Evolutionary conservation across 2,797 vertebrate species (phyloP).

Genomic region (Coreius guichenoti): DNA sequence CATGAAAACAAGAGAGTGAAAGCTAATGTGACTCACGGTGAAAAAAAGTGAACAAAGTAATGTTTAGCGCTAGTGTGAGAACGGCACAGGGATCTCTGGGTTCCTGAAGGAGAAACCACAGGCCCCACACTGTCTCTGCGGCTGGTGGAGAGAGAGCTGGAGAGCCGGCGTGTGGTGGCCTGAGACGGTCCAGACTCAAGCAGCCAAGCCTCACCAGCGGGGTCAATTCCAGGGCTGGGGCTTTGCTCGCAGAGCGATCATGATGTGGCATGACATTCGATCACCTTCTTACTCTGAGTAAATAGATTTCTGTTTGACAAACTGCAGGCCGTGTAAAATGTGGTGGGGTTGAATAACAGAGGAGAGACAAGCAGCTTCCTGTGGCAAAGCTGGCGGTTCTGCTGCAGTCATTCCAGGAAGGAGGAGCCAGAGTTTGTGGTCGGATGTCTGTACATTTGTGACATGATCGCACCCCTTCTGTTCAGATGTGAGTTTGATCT

Average conservation of each 20-base stretch:
- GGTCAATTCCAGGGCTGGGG: neutral
- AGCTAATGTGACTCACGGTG: neutral
- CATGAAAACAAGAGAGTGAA: conserved; percentile 2
- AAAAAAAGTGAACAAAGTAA: neutral
- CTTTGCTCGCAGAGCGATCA: neutral
- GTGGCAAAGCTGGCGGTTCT: neutral
- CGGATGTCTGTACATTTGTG: conserved; percentile 13
- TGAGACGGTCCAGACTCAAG: conserved; percentile 58
- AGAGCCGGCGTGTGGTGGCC: conserved; percentile 57
- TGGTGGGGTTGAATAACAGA: conserved; percentile 12
- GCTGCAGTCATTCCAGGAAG: conserved; percentile 1
- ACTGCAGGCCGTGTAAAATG: conserved; percentile 42
- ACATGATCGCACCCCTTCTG: neutral
- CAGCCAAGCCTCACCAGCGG: conserved; percentile 47
- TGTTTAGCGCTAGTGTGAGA: neutral
- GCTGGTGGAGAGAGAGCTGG: conserved; percentile 64
- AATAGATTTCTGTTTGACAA: conserved; percentile 42
- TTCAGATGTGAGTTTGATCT: neutral
- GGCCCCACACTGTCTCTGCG: conserved; percentile 75
- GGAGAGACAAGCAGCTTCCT: conserved; percentile 20
- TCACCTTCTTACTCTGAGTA: conserved; percentile 45
- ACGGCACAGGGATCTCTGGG: conserved; percentile 33
- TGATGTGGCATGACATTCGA: conserved; percentile 46
- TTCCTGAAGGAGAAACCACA: conserved; percentile 71
- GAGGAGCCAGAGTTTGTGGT: neutral